These are phyloP conservation scores for Troides helena DNA, from an alignment of 2,888 invertebrate species.

Conservation along the genomic window DNA sequence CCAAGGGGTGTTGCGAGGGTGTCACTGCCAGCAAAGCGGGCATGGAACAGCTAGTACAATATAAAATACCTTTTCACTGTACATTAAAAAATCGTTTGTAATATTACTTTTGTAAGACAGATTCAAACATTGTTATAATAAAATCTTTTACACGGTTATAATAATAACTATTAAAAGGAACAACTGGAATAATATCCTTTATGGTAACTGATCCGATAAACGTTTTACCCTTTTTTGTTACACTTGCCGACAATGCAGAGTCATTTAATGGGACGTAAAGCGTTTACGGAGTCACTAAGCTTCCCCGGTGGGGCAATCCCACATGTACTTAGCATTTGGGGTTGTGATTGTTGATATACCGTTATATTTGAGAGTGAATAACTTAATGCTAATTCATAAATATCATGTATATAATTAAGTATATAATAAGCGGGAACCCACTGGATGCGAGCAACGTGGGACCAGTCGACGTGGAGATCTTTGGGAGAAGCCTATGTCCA, in stretches of 20 bases:
- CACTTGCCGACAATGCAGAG: conserved; percentile 27
- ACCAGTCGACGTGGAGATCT: no score
- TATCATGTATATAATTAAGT: background rate
- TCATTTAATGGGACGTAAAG: conserved; percentile 21
- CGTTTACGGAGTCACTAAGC: conserved; percentile 19
- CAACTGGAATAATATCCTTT: background rate
- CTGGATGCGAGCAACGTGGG: no score
- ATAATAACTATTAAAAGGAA: background rate
- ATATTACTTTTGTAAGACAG: no score
- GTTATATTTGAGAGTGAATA: background rate
- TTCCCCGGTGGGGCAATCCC: conserved; percentile 12
- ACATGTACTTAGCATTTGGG: conserved; percentile 3
- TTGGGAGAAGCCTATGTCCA: no score
- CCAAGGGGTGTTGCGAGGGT: no score
- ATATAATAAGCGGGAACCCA: no score
- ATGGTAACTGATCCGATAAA: background rate
- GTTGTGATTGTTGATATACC: conserved; percentile 1
- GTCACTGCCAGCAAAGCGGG: no score
- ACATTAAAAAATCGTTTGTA: no score
- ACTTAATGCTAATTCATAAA: background rate
- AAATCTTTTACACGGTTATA: background rate
- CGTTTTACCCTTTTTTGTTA: conserved; percentile 10
- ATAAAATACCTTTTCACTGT: no score
- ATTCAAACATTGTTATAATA: no score
- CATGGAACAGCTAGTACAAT: no score